Percentiles rank a stretch among this genome's conserved stretches.
Conservation (phyloP, 2,888 invertebrate species). For the Drosophila yooni region DNA sequence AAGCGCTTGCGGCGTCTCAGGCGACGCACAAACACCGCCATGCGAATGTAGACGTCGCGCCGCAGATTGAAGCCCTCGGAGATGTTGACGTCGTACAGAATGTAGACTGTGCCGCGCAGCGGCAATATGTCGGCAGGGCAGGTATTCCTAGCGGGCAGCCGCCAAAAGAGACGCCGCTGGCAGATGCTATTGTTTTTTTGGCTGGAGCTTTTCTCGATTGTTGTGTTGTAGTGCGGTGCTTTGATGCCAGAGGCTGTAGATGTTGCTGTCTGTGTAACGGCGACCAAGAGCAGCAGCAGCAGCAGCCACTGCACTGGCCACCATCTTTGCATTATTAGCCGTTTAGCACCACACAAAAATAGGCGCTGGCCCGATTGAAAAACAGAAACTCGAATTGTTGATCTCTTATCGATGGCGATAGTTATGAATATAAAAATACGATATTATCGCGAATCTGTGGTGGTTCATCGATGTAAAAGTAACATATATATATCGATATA, state of each 20-base stretch:
- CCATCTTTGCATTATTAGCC: conserved; percentile 46
- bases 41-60: conserved; percentile 97
- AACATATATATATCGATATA: neutral
- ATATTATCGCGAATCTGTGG: neutral
- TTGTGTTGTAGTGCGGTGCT: conserved; percentile 29
- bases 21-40: conserved; percentile 92
- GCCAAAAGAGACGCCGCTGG: conserved; percentile 35
- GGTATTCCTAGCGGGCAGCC: conserved; percentile 17
- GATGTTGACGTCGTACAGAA: conserved; percentile 97
- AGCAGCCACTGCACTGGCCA: conserved; percentile 50
- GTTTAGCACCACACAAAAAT: conserved; percentile 18
- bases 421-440: neutral
- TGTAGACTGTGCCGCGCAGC: conserved; percentile 85
- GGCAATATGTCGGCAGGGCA: conserved; percentile 55
- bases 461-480: neutral
- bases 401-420: conserved; percentile 32
- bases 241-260: neutral
- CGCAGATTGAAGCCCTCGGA: conserved; percentile 98
- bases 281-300: conserved; percentile 40
- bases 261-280: conserved; percentile 7
- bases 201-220: conserved; percentile 15
- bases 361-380: conserved; percentile 43
- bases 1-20: conserved; percentile 86
- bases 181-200: conserved; percentile 30
- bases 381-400: conserved; percentile 26